phyloP scores from a whole-genome alignment of 1,140 invertebrate species.

The Muscidifurax raptorellus region DNA sequence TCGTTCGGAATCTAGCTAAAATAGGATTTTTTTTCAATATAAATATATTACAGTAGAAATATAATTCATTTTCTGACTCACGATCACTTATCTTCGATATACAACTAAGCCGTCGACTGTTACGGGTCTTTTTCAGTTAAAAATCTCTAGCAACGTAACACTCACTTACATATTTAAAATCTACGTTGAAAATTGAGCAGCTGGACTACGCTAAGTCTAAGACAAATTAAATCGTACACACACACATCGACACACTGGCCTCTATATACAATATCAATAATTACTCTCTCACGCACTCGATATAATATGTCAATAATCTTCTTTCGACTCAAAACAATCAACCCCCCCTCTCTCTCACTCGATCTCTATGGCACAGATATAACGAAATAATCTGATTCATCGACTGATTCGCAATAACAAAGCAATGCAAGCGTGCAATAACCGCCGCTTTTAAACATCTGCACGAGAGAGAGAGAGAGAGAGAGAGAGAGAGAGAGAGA shows the following conservation, averaged over 20 bases:
- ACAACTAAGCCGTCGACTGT: not conserved
- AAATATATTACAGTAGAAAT: conserved; percentile 29
- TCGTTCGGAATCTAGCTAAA: conserved; percentile 17
- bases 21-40: not conserved
- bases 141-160: not conserved
- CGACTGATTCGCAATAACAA: not conserved
- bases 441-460: not conserved
- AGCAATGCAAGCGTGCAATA: not conserved
- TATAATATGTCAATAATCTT: not conserved
- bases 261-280: conserved; percentile 43
- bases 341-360: not conserved
- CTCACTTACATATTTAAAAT: not conserved
- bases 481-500: too few relatives aligned
- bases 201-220: not conserved
- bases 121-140: conserved; percentile 7
- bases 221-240: not conserved
- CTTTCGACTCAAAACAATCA: not conserved
- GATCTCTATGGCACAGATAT: conserved; percentile 43
- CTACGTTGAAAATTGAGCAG: not conserved
- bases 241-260: conserved; percentile 35
- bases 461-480: too few relatives aligned
- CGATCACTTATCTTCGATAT: conserved; percentile 23
- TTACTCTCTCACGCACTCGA: not conserved
- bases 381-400: conserved; percentile 4
- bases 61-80: conserved; percentile 7